Evolutionary conservation across 1,140 invertebrate genomes (phyloP), one percentile per base, ranked within the genome.

Genomic region (Dendrolimus kikuchii): DNA sequence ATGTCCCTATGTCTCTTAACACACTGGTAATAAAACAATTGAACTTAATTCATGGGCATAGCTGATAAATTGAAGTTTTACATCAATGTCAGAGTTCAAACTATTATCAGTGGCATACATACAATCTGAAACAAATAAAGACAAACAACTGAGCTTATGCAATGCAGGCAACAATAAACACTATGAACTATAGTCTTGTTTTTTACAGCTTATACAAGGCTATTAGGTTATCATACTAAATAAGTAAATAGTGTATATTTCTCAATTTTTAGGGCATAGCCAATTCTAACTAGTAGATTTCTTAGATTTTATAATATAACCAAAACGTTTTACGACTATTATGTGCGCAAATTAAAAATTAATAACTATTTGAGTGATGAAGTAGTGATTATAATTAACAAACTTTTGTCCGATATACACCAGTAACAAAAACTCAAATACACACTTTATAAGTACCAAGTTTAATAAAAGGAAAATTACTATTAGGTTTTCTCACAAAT

Each of bases 11-110:
- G 59, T 55, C 51, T 48, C 45, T 46, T 9, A 40, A 40, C 38
- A 54, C 49, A 62, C 51, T 57, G 46, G 37, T 6, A 6, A 9
- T 51, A 48, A 38, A 53, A 51, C 51, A 48, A 51, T 49, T 60
- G 43, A 61, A 54, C 50, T 46, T 50, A 50, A 50, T 51, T 44
- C 44, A 41, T 51, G 44, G 42, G 51, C 10, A 43, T 41, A 51
- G 37, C 40, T 49, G 64, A 65, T 56, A 54, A 56, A 51, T 75
- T 51, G 40, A 53, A 6, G 59, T 75, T 66, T 81, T 80, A 71
- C 79, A 84, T 81, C 77, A 81, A 81, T 78, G 77, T 75, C 69
- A 82, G 62, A 82, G 81, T 66, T 85, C 79, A 80, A 51, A 61
- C 49, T 53, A 49, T 53, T 74, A 77, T 72, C 68, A 65, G 49